phyloP scores from a whole-genome alignment of 2,113 vertebrate genomes.

The Tympanuchus pallidicinctus region DNA sequence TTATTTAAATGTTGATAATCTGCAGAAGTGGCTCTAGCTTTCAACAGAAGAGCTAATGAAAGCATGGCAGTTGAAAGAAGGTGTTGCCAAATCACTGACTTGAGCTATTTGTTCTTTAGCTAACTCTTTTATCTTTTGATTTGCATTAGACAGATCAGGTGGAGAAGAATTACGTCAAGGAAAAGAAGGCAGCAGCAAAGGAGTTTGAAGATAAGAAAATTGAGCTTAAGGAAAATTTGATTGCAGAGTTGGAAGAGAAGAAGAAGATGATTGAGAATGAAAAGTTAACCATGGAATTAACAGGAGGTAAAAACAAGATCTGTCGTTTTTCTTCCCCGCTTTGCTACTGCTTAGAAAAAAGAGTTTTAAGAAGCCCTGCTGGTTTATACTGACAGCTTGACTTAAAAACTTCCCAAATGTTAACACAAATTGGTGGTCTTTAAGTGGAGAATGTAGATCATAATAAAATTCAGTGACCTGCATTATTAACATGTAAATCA shows the following conservation, averaged over 20 bases:
- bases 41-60: background rate
- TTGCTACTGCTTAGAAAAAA: background rate
- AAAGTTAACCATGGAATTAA: slow-evolving; percentile 98
- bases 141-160: slow-evolving; percentile 93
- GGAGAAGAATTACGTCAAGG: slow-evolving; percentile 97
- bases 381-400: background rate
- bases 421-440: background rate
- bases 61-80: background rate
- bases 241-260: slow-evolving; percentile 97
- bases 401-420: background rate
- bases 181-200: slow-evolving; percentile 98
- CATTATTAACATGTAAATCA: background rate
- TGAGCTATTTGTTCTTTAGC: background rate
- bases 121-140: background rate
- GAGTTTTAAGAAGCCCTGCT: background rate
- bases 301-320: slow-evolving; percentile 84
- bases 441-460: background rate
- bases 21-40: background rate
- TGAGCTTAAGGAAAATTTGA: slow-evolving; percentile 96
- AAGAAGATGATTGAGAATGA: slow-evolving; percentile 99
- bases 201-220: slow-evolving; percentile 99
- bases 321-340: background rate
- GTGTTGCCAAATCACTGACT: background rate
- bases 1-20: background rate
- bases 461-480: background rate